Base-by-base conservation (phyloP, 2,797 vertebrate genomes). In the Protonibea diacanthus region DNA sequence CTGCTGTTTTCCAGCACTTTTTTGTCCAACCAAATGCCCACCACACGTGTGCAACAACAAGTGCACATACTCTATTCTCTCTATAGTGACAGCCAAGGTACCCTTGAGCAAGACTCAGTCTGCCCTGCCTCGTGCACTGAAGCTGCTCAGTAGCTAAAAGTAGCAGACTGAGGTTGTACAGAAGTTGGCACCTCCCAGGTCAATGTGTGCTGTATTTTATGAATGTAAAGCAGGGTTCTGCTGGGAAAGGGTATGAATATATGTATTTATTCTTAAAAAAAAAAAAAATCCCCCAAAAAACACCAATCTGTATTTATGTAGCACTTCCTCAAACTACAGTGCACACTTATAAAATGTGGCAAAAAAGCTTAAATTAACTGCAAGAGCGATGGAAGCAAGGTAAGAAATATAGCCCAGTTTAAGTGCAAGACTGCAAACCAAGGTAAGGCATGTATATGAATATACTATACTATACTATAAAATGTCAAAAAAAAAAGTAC, bases 41-140 rank as follows among this genome's bases (percentile, higher is more conserved):
- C 1, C 17, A 6, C 33, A 61, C 49, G 57, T 10, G 3, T 0
- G 11, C 29, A 53, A 51, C 2, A 5, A 10, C 11, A 67, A 65
- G 29, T 4, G 6, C 11, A 14, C 10, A 38, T 38, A 14, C 25
- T 23, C 13, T 25, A 12, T 10, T 64, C 21, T 58, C 15, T 40
- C 15, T 40, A 33, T 0, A 23, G 17, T 14, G 18, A 2, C 8
- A 17, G 48, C 40, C n/a, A 71, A 78, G 38, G 64, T 66, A 65
- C 73, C 71, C 66, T 82, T 82, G 48, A 85, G 82, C 83, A 80
- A 80, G 17, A 66, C 25, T 67, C 21, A 21, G 47, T n/a, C 21
- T 29, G 10, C 38, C 23, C 45, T 25, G 67, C 55, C 74, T 57
- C 68, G 76, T 66, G 27, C 55, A 47, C 12, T 75, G 72, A 63